phyloP scores from a whole-genome alignment of 2,797 vertebrate genomes.

The Anabacerthia variegaticeps region DNA sequence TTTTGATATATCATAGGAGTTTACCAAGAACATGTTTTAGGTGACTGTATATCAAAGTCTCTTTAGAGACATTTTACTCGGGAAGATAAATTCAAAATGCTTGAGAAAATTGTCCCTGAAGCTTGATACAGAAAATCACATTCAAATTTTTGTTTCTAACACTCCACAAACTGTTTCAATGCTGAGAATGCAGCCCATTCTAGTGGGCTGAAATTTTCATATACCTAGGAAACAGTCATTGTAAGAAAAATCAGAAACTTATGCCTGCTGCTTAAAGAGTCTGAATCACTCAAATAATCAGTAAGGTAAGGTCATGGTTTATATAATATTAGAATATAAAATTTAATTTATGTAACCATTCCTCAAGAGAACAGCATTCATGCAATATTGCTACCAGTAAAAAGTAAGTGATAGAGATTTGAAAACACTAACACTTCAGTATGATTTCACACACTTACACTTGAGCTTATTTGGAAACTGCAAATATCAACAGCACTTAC shows the following conservation, averaged over 20 bases:
- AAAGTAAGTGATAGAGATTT: background rate
- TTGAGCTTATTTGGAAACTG: background rate
- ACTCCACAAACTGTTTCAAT: background rate
- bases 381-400: background rate
- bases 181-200: background rate
- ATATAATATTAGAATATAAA: background rate
- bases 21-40: background rate
- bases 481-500: constrained; percentile 73
- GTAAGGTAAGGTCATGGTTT: background rate
- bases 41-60: background rate
- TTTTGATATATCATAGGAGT: background rate
- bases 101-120: background rate
- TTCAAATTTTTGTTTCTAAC: background rate
- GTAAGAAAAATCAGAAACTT: background rate
- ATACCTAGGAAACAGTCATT: background rate
- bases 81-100: background rate
- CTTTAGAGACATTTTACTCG: background rate
- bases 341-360: background rate
- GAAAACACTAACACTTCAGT: background rate
- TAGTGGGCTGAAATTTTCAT: background rate
- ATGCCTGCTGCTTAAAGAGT: background rate
- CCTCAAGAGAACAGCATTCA: background rate
- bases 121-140: background rate
- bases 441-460: background rate
- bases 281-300: background rate